Evolutionary conservation across 2,113 vertebrate genomes (phyloP).

Genomic region (Suricata suricatta): DNA sequence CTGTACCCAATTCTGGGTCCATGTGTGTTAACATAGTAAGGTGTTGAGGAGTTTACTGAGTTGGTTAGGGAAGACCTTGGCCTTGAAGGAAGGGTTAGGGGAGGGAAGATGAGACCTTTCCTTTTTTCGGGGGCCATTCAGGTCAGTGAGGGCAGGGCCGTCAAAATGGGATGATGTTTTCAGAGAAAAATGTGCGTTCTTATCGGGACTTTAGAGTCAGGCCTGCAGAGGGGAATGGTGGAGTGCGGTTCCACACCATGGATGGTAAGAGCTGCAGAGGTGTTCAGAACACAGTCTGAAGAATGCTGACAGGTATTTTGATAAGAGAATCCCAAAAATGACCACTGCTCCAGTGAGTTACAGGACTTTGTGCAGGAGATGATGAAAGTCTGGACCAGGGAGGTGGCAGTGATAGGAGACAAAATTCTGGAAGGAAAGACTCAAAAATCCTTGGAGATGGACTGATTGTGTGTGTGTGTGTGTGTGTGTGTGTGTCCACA

Average conservation of each 20-base stretch:
- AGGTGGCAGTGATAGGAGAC: too few species aligned
- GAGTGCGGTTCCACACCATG: not conserved
- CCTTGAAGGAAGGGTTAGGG: not conserved
- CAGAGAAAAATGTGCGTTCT: not conserved
- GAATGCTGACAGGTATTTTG: not conserved
- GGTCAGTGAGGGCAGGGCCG: not conserved
- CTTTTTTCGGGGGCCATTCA: not conserved
- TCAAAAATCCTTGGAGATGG: not conserved
- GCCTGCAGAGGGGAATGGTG: not conserved
- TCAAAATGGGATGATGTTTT: not conserved
- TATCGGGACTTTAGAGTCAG: not conserved
- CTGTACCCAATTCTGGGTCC: not conserved
- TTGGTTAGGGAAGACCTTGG: not conserved
- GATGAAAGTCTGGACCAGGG: not conserved
- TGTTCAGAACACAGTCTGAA: not conserved
- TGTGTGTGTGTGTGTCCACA: not conserved
- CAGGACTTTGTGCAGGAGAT: not conserved
- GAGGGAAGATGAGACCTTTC: not conserved
- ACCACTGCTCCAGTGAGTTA: not conserved
- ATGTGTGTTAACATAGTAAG: not conserved
- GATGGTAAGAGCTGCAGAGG: not conserved
- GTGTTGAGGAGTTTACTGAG: not conserved
- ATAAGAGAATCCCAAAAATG: not conserved
- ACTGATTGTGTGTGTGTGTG: not conserved
- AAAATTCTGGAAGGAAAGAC: not conserved